Conservation (phyloP, 1,140 invertebrate genomes). For the Eupristina koningsbergeri region DNA sequence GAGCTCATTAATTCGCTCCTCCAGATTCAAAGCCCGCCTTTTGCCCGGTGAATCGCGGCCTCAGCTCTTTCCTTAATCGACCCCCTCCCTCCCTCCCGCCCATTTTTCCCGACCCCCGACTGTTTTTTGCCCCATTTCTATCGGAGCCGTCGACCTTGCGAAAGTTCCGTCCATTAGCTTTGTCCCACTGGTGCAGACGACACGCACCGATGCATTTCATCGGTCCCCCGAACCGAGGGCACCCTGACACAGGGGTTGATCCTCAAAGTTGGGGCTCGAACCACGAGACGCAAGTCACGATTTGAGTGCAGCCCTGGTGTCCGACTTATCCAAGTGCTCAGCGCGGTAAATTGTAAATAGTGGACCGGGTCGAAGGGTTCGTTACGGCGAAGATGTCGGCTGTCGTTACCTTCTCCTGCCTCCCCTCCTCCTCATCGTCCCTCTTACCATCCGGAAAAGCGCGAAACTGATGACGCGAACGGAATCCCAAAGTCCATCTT, state of each 20-base stretch:
- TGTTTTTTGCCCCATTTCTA: neutral
- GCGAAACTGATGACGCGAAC: too few relatives aligned
- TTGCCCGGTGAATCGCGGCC: conserved; percentile 25
- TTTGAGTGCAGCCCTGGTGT: neutral
- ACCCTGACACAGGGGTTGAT: neutral
- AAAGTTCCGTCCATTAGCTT: conserved; percentile 26
- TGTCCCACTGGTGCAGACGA: neutral
- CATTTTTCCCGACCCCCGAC: neutral
- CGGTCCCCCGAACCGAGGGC: too few relatives aligned
- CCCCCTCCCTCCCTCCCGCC: neutral
- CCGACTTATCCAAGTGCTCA: too few relatives aligned
- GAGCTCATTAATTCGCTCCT: conserved; percentile 34
- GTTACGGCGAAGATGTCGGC: too few relatives aligned
- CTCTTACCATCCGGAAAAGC: neutral
- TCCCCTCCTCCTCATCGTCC: too few relatives aligned
- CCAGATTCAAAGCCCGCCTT: conserved; percentile 22
- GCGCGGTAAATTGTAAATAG: too few relatives aligned
- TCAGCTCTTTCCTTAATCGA: neutral
- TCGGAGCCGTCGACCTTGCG: neutral
- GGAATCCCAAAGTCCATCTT: too few relatives aligned
- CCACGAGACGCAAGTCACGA: neutral
- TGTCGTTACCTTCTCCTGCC: too few relatives aligned
- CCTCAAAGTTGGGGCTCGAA: conserved; percentile 20
- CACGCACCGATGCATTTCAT: neutral
- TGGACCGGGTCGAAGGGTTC: too few relatives aligned